Percentiles rank a stretch among this genome's conserved stretches.
phyloP scores from a whole-genome alignment of 1,140 invertebrate genomes.

The Lordiphosa collinella region DNA sequence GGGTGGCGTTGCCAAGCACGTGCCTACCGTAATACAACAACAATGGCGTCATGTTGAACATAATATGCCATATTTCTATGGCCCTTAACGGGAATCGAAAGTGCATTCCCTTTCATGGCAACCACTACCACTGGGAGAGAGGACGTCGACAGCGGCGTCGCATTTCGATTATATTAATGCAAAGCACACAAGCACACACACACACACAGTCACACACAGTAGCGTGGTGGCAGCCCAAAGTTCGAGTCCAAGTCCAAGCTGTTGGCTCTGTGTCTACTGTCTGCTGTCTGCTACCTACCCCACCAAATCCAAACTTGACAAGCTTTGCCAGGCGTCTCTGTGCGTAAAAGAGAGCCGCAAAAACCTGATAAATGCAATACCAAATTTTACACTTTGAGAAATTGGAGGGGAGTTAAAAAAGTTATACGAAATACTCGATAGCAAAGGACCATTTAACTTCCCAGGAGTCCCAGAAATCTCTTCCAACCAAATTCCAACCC shows the following conservation, averaged over 20 bases:
- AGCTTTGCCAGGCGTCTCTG: constrained; percentile 40
- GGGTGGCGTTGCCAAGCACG: constrained; percentile 73
- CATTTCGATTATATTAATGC: constrained; percentile 77
- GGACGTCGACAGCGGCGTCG: constrained; percentile 41
- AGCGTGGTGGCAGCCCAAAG: constrained; percentile 31
- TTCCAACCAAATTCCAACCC: too few species aligned
- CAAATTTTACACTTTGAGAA: constrained; percentile 12
- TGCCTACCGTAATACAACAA: constrained; percentile 76
- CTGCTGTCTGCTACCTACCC: constrained; percentile 56
- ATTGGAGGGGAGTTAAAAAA: constrained; percentile 15
- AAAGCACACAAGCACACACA: constrained; percentile 43
- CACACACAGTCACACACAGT: constrained; percentile 9
- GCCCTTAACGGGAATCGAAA: constrained; percentile 67
- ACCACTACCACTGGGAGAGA: constrained; percentile 30
- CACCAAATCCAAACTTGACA: constrained; percentile 74
- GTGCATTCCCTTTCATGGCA: constrained; percentile 76
- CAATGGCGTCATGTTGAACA: constrained; percentile 65
- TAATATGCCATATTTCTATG: constrained; percentile 75
- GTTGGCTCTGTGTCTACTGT: constrained; percentile 17
- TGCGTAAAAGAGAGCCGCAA: constrained; percentile 11
- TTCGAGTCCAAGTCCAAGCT: constrained; percentile 38
- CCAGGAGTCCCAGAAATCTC: too few species aligned
- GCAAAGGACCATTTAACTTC: too few species aligned
- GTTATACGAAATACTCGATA: too few species aligned
- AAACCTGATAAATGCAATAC: constrained; percentile 17